Conservation (phyloP, 2,113 vertebrate genomes). For the Pteropus alecto region DNA sequence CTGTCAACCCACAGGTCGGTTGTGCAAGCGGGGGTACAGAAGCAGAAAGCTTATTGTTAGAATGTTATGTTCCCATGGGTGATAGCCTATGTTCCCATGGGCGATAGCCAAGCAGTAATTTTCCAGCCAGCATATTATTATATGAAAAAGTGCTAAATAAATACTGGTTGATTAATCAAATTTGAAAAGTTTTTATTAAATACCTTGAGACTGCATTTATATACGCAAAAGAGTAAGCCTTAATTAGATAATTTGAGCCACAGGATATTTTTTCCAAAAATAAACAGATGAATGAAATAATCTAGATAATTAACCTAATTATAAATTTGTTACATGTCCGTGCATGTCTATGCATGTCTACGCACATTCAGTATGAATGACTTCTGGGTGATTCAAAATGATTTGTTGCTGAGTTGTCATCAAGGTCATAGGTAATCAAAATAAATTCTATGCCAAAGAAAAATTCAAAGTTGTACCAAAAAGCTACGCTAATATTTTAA, state of each 20-base stretch:
- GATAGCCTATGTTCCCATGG: too few species aligned
- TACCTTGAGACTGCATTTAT: background rate
- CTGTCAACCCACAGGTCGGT: too few species aligned
- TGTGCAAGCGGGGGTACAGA: too few species aligned
- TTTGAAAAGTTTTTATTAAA: background rate
- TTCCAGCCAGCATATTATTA: too few species aligned
- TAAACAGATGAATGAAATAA: background rate
- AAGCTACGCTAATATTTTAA: background rate
- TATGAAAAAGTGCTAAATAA: background rate
- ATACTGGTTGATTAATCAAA: background rate
- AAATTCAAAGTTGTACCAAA: background rate
- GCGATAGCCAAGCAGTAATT: too few species aligned
- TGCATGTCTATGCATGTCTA: background rate
- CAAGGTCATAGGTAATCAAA: background rate
- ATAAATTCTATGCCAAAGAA: background rate
- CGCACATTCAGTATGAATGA: background rate
- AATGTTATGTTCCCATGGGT: too few species aligned
- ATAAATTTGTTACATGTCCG: background rate
- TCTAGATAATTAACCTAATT: background rate
- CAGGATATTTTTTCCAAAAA: background rate
- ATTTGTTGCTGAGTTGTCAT: background rate
- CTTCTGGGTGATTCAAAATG: background rate
- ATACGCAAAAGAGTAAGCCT: background rate
- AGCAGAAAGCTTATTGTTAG: too few species aligned
- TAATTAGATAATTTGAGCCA: background rate